Conservation (phyloP, 2,113 vertebrate species). For the Mystacornis crossleyi region DNA sequence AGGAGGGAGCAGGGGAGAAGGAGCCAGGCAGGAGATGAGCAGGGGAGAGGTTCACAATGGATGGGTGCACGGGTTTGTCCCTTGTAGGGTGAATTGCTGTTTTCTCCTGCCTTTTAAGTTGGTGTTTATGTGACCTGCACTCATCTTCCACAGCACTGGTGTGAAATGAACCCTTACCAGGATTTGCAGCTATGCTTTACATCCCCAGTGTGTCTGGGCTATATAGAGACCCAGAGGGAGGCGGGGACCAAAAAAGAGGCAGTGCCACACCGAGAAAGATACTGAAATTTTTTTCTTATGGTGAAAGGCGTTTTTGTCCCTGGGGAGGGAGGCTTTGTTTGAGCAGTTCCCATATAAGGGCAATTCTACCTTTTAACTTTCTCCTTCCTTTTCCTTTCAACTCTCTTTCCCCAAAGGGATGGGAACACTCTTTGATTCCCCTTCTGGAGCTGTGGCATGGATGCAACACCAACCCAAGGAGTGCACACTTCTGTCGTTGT, state of each 20-base stretch:
- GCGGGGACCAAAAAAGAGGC: background rate
- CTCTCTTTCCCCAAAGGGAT: background rate
- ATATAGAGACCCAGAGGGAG: background rate
- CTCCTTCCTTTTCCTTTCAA: background rate
- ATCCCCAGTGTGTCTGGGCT: background rate
- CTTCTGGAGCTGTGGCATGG: background rate
- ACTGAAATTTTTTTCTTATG: background rate
- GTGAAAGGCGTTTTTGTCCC: background rate
- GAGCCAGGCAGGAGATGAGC: background rate
- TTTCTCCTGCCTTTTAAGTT: background rate
- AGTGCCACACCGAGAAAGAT: background rate
- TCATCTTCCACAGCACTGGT: accelerated
- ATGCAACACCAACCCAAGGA: background rate
- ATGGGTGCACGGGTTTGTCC: background rate
- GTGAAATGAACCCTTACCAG: background rate
- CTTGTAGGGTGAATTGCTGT: accelerated
- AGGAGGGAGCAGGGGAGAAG: conserved; percentile 6
- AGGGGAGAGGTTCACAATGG: accelerated
- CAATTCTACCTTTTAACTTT: background rate
- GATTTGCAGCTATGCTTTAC: background rate
- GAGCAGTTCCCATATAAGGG: conserved; percentile 27
- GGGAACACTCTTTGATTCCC: background rate
- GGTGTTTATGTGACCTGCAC: accelerated
- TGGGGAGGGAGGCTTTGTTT: background rate
- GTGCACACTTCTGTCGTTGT: background rate